Conservation (phyloP, 2,888 invertebrate species). For the Galeopsomyia nigrocyanea region DNA sequence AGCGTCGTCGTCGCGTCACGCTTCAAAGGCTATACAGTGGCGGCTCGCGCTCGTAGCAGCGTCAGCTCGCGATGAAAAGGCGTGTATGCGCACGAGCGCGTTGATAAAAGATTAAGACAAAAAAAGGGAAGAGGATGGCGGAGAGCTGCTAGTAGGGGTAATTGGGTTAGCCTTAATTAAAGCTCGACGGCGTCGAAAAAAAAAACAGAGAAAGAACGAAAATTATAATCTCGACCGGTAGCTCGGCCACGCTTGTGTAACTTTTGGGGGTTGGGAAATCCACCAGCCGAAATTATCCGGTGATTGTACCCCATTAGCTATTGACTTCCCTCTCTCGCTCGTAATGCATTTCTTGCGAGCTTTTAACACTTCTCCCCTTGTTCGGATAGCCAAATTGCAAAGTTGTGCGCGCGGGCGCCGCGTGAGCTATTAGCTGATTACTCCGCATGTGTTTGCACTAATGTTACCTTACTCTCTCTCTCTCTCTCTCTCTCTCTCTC, state of each 20-base stretch:
- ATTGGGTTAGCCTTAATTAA: constrained; percentile 42
- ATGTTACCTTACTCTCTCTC: too few relatives aligned
- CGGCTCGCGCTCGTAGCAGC: background rate
- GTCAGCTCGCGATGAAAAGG: constrained; percentile 22
- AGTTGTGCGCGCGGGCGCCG: constrained; percentile 2
- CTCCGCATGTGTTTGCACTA: background rate
- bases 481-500: background rate
- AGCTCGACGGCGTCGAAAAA: constrained; percentile 19
- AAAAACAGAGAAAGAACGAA: too few relatives aligned
- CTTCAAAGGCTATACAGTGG: too few relatives aligned
- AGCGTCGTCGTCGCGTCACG: background rate
- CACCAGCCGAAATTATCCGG: background rate
- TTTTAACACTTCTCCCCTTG: background rate
- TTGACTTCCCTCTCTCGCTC: background rate
- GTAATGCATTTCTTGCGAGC: constrained; percentile 11
- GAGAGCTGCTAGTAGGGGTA: background rate
- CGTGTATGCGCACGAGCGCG: background rate
- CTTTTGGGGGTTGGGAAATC: background rate
- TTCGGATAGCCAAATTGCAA: constrained; percentile 17
- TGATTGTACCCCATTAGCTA: constrained; percentile 13
- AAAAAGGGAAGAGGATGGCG: background rate
- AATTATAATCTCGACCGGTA: background rate
- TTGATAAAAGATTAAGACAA: constrained; percentile 19
- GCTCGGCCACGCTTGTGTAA: background rate
- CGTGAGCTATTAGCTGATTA: constrained; percentile 38